Evolutionary conservation across 2,113 vertebrate species (phyloP), one percentile per base, ranked within the genome.

Genomic region (Chaetura pelagica): DNA sequence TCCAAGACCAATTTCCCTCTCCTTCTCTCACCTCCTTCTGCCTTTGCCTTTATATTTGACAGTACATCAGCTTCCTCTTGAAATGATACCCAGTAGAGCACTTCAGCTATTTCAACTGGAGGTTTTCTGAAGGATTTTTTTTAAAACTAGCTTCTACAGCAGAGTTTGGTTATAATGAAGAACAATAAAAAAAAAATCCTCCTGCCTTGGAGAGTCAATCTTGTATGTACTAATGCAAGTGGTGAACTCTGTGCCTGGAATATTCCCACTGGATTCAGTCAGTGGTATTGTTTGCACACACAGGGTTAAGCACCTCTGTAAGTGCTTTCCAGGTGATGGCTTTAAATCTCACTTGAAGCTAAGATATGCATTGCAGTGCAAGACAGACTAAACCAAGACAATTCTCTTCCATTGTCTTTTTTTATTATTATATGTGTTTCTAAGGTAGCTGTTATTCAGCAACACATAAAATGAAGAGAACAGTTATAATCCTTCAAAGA

Each of bases 111-210:
- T 94, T 93, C 88, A 86, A 22, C 49, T 3, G 1, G 23, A 19
- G 10, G 24, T 67, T 92, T 93, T 90, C 82, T 91, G 67, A 93
- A 93, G 52, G 48, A 54, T 27, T 90, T 89, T 96, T 87, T 68
- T 3, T 14, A 72, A 91, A 96, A 68, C 24, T 35, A 66, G 38
- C 82, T 95, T 63, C 85, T 90, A 46, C 58, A 69, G 83, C 44
- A 76, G 67, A 91, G 44, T 82, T 92, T 66, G n/a, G 52, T 78
- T 96, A 72, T 96, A 92, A 94, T 72, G 80, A 96, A 96, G 76
- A 92, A 49, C 54, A 93, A 76, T 54, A 20, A 48, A 54, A 87
- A 67, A 88, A 75, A 83, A 74, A 23, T 48, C 48, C 26, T 77
- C 81, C 61, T 84, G 68, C 64, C 75, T 86, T 32, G 1, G 67